Conservation (phyloP, 2,113 vertebrate species). For the Coryphaenoides rupestris region DNA sequence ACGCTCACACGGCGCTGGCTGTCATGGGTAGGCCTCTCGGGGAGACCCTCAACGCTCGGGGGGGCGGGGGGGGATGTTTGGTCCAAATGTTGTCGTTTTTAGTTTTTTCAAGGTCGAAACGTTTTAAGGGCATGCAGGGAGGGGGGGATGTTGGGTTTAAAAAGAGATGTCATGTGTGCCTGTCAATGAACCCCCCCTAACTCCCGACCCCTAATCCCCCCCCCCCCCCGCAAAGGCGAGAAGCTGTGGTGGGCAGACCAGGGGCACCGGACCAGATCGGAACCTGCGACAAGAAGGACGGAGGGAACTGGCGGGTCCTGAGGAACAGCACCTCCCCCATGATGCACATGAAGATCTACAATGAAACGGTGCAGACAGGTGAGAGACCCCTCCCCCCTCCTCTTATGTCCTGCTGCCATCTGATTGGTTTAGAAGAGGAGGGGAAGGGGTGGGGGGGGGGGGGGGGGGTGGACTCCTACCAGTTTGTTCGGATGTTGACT, state of each 20-base stretch:
- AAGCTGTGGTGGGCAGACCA: slow-evolving; percentile 98
- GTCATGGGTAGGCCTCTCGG: too few species aligned
- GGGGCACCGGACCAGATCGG: slow-evolving; percentile 93
- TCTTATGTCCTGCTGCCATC: neutral
- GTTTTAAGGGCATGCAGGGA: too few species aligned
- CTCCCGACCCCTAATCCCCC: neutral
- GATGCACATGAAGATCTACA: slow-evolving; percentile 98
- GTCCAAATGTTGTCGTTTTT: too few species aligned
- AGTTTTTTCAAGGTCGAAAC: too few species aligned
- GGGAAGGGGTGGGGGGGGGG: too few species aligned
- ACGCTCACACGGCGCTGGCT: slow-evolving; percentile 88
- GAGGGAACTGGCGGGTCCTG: slow-evolving; percentile 78
- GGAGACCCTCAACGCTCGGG: too few species aligned
- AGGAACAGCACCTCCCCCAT: slow-evolving; percentile 91
- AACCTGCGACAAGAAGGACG: slow-evolving; percentile 88
- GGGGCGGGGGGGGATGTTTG: too few species aligned
- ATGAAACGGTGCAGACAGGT: slow-evolving; percentile 88
- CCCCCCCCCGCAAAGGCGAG: slow-evolving; percentile 73
- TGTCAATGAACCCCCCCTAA: too few species aligned
- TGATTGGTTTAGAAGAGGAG: neutral
- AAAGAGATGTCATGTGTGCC: too few species aligned
- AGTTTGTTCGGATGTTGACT: slow-evolving; percentile 29
- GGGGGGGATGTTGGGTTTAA: too few species aligned
- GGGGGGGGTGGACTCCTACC: neutral
- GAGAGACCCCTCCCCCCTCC: neutral